A percentile compares a stretch with the other conserved stretches of the same genome.
These are phyloP conservation scores for Anthopleura sola DNA, from an alignment of 64 coral and sea anemone species.

Conservation along the genomic window DNA sequence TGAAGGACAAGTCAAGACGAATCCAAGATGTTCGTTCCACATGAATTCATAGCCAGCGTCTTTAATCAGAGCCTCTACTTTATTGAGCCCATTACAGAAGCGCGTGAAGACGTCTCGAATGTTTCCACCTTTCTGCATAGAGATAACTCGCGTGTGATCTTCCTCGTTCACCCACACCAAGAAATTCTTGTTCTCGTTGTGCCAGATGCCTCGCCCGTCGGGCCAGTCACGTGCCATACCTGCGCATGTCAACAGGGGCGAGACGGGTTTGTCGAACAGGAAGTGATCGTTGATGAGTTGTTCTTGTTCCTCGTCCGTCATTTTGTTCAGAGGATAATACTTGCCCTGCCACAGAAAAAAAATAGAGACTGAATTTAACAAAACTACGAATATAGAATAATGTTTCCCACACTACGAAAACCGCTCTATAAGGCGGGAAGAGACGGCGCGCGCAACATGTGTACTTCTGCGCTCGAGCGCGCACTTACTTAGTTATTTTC, in stretches of 20 bases:
- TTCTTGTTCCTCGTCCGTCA: conserved; percentile 70
- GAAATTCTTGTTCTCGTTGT: conserved; percentile 76
- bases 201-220: conserved; percentile 64
- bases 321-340: conserved; percentile 69
- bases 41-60: conserved; percentile 65
- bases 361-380: too few relatives aligned
- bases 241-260: conserved; percentile 54
- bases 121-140: conserved; percentile 61
- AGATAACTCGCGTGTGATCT: conserved; percentile 62
- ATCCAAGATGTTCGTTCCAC: conserved; percentile 93
- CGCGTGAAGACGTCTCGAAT: conserved; percentile 64
- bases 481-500: too few relatives aligned
- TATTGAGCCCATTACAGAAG: conserved; percentile 63
- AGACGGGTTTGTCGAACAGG: conserved; percentile 71
- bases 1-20: conserved; percentile 78
- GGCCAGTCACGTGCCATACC: conserved; percentile 78
- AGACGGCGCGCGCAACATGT: too few relatives aligned
- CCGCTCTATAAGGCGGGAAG: too few relatives aligned
- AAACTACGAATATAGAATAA: too few relatives aligned
- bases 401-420: too few relatives aligned
- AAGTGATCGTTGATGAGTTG: conserved; percentile 73
- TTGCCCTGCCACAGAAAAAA: conserved; percentile 21
- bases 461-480: too few relatives aligned
- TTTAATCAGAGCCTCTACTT: conserved; percentile 78
- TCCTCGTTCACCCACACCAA: conserved; percentile 73